Evolutionary conservation across 2,113 vertebrate species (phyloP), one percentile per base, ranked within the genome.

Genomic region (Tyto alba): DNA sequence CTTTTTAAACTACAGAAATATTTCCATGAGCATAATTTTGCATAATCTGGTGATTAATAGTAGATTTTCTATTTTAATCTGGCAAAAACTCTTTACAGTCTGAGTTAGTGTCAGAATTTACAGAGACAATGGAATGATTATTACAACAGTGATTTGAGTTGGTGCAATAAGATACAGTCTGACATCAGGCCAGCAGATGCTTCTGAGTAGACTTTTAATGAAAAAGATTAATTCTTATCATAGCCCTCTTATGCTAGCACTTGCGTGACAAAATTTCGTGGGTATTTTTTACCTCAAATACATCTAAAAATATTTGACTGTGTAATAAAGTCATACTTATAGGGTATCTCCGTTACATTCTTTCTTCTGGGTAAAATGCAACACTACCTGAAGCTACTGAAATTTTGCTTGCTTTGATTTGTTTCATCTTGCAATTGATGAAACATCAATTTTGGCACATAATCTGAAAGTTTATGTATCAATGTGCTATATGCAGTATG

Each of bases 1-100:
- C 78, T 79, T 76, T 29, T 71, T 90, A 86, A 96, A 72, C 22
- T 92, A n/a, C 15, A 53, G 63, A 96, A 93, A 80, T 80, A 88
- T 78, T 88, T 89, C 47, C 32, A 47, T 85, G 14, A 75, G 38
- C 52, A 74, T 73, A 81, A 50, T 85, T 97, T 95, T 91, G 64
- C 84, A 91, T 94, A 90, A 96, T 85, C 52, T 90, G 62, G 40
- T 85, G 72, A 84, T 97, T 91, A 76, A 92, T 66, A 72, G 67
- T 45, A 71, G 77, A n/a, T 88, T 77, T 85, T 91, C 50, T 74
- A 4, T 82, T 92, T 85, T 85, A 93, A 81, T 85, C n/a, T 84
- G 32, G 7, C 22, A 86, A 79, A 73, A 93, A 95, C 67, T 88
- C 80, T 77, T 94, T 90, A 27, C 60, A 90, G 76, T 79, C 64